Evolutionary conservation across 2,888 invertebrate genomes (phyloP).

Genomic region (Melolontha melolontha): DNA sequence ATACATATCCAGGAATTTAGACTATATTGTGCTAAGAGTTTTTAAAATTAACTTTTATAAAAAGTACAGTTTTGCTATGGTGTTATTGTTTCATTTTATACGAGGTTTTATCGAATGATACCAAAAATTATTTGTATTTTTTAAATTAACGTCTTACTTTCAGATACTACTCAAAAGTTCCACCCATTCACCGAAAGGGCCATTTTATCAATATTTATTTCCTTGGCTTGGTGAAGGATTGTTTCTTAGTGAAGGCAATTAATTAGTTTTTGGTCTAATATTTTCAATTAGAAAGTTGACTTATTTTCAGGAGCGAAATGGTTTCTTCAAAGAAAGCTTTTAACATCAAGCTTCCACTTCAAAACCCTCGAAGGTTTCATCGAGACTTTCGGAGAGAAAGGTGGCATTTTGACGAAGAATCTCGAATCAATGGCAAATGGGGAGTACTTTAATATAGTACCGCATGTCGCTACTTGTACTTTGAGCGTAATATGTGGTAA

Average conservation of each 20-base stretch:
- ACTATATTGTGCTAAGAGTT: too few species aligned
- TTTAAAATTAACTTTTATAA: too few species aligned
- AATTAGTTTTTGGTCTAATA: conserved; percentile 18
- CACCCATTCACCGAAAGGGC: conserved; percentile 49
- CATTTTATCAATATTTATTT: conserved; percentile 48
- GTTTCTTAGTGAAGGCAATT: conserved; percentile 52
- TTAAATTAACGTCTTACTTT: too few species aligned
- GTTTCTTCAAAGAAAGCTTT: conserved; percentile 53
- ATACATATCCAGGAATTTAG: too few species aligned
- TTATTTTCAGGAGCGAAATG: conserved; percentile 50
- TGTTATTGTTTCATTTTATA: too few species aligned
- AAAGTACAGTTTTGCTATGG: too few species aligned
- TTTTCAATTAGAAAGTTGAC: neutral
- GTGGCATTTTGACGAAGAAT: conserved; percentile 49
- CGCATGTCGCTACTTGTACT: conserved; percentile 55
- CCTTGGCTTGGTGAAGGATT: conserved; percentile 54
- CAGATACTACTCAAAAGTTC: conserved; percentile 51
- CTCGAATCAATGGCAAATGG: conserved; percentile 51
- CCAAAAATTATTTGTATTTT: too few species aligned
- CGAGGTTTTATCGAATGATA: too few species aligned
- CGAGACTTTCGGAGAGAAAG: conserved; percentile 55
- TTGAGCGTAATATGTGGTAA: conserved; percentile 59
- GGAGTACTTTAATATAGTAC: conserved; percentile 56
- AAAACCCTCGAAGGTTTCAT: conserved; percentile 56
- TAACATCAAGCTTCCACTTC: conserved; percentile 59